Evolutionary conservation across 2,888 invertebrate species (phyloP), one percentile per base, ranked within the genome.

Genomic region (Mycalesis mineus): DNA sequence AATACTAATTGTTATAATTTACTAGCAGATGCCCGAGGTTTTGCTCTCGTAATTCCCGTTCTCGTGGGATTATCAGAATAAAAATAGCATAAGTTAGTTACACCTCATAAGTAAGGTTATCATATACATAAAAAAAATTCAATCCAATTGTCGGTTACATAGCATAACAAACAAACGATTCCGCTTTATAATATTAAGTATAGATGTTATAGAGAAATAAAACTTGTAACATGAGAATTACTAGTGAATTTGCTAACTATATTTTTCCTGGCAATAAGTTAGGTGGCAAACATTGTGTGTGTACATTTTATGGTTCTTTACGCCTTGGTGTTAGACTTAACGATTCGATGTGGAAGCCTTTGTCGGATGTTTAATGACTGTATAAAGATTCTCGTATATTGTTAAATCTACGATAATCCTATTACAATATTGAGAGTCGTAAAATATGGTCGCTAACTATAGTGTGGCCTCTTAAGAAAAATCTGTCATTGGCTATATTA

Each of bases 241-340:
- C 50, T 39, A 29, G 37, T 13, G 2, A 15, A 7, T 29, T 51
- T 31, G 15, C 29, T 51, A 40, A 29, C 42, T 52, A 42, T 13
- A 36, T 42, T 52, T 52, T 52, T 42, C 42, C 42, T 33, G 52
- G 36, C 28, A 42, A 44, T 44, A 45, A 45, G 45, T 44, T 44
- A 14, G 37, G 44, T 37, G 28, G 36, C 14, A 22, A 31, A 22
- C 39, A 49, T 55, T 13, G 17, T 42, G 44, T 42, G 42, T 49
- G 42, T 22, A 40, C 15, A 49, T 49, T 55, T 55, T 55, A 55
- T 29, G 49, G 42, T 42, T 14, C 31, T 55, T 55, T 55, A 42
- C 55, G 55, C 39, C 41, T 42, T 41, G 42, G 44, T 49, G 36
- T 42, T 55, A 55, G 42, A 55, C 41, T 42, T 37, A 39, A 55